Base-by-base conservation (phyloP, 2,888 invertebrate genomes). In the Tenthredo scrophulariae region DNA sequence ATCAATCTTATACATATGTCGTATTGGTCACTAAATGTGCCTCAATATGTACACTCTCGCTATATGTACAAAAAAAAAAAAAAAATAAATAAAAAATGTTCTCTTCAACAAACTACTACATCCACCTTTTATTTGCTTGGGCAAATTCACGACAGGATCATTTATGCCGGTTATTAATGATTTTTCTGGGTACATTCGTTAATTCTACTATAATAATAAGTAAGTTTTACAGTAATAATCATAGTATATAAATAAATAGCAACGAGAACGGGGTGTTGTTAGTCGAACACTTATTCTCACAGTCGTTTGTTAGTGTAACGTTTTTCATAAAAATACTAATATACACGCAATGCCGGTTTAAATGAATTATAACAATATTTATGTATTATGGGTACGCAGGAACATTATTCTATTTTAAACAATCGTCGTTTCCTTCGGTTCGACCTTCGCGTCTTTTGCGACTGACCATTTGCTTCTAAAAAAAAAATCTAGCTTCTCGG, bases 201-300 rank as follows among this genome's bases (percentile, higher is more conserved):
- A 80, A 37, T 80, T 37, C 80, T 80, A 80, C 26, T 22, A 62
- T 58, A 40, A 62, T 80, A 40, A 79, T 62, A 80, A 77, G 58
- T 80, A 77, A 46, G 77, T 77, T 77, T 77, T 54, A 77, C 77
- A 77, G 37, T 80, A 62, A 62, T 37, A 80, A 80, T 80, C 40
- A 62, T 80, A 80, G 58, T 80, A 80, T 89, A 90, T 87, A 90
- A 91, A 91, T 91, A 91, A 91, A 91, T 89, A 91, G 88, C 86
- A 89, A 90, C 88, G 86, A 90, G 88, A 86, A 87, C 85, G 50
- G 72, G 22, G 67, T 67, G 65, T 46, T 40, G 43, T 83, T 46
- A 83, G 67, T 83, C 67, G 62, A 65, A 82, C 83, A 67, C 67
- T 43, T 83, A 83, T 83, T 83, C 70, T 83, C 67, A 80, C 62